Evolutionary conservation across 92 coral and sea anemone genomes (phyloP), one percentile per base, ranked within the genome.

Genomic region (Porites cylindrica): DNA sequence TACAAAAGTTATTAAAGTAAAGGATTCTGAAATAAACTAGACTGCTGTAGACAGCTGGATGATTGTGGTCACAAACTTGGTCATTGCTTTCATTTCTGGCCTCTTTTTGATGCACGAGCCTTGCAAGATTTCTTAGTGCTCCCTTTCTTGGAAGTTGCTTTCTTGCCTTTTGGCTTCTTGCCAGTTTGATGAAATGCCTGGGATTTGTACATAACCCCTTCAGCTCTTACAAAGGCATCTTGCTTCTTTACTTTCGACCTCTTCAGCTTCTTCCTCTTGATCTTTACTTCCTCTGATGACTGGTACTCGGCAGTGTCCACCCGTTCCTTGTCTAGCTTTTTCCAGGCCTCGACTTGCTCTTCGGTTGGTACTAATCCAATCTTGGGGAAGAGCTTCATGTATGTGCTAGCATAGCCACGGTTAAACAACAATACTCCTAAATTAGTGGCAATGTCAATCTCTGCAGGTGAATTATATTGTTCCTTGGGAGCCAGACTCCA

Each of bases 401-500:
- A 26, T 26, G 29, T 26, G 29, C 29, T 26, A 1, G 29, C 29
- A 26, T 26, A 26, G 29, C 29, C 29, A 26, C 29, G 29, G 29
- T 26, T 26, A 26, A 26, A 26, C 29, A 26, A 26, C 29, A 26
- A 26, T 26, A 26, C 29, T 26, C 29, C 29, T 26, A 26, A 26
- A 1, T 26, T 26, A 26, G 29, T 26, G 29, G 29, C 29, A 26
- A 26, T 26, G 29, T 26, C 29, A 26, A 26, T 26, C 29, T 26
- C 29, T 26, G 29, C 29, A 26, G 29, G 78, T 51, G 78, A 73
- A 23, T 13, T 73, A 20, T 51, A 73, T 19, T 73, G 78, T 12
- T 90, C 93, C 76, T 90, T 90, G 2, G 90, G 88, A 1, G 90
- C 90, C 17, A 86, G 17, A 11, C 88, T 75, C 91, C 91, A 88